Base-by-base conservation (phyloP, 1,140 invertebrate genomes). In the Brachionus rubens region DNA sequence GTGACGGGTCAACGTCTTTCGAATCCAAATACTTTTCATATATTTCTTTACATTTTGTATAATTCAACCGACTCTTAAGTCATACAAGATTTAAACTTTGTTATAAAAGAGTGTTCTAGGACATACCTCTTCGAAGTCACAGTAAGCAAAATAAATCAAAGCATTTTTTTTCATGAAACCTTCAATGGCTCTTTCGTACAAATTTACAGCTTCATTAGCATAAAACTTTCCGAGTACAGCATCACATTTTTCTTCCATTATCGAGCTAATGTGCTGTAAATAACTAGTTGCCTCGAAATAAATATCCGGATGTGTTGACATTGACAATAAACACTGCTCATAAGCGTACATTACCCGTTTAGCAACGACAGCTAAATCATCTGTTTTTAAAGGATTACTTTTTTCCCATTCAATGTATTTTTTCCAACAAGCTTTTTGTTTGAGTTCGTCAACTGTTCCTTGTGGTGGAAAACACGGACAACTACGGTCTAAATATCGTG, bases 361-460 rank as follows among this genome's bases (percentile, higher is more conserved):
- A 0, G 94, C 95, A 1, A 98, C 90, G 0, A 96, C 81, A 0
- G 92, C 90, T 0, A 93, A 92, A 81, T 99, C 96, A 84, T 99
- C 96, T 0, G 92, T 94, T 54, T 94, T 87, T 10, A 99, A 85
- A 0, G 97, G 96, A 87, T 99, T 99, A 26, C 90, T 90, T 78
- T 96, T 92, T 84, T 99, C 97, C 92, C 95, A 99, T 2, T 89
- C 86, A 77, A 99, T 98, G 81, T 98, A 99, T 81, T 97, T 97
- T 84, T 97, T 97, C 96, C 97, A 99, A 76, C 56, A 77, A 48
- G 75, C 76, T 83, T 93, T 92, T 87, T 96, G 94, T 87, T 94
- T 94, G 59, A 91, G 86, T 87, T 98, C 94, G 76, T 68, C 81
- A 2, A 91, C 89, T 77, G 90, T 89, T 48, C 40, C 48, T 24